Base-by-base conservation (phyloP, 35 echinoderm and acorn worm species). In the Acanthaster planci region DNA sequence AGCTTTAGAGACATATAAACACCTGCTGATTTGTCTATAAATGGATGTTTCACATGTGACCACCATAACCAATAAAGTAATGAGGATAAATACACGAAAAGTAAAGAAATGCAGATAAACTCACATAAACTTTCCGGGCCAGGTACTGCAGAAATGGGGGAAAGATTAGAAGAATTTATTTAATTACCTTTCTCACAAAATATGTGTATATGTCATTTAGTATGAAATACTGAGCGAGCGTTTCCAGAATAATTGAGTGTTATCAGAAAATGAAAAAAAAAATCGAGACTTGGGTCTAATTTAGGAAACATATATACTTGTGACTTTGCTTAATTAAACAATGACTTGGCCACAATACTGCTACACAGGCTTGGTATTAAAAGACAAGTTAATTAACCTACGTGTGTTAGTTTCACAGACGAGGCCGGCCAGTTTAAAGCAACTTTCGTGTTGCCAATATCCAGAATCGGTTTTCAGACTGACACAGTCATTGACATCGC, bases 101-200 rank as follows among this genome's bases (percentile, higher is more conserved):
- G 14, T 26, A 3, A 19, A 72, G 19, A 72, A 12, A 26, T 31
- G 30, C 64, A 2, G 10, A 27, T 12, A 72, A 31, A 72, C 64
- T 72, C 30, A 72, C 64, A 72, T 6, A 29, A 8, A 29, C 14
- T 72, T 72, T 19, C 21, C 14, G 1, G 29, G 0, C 64, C 64
- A 72, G 64, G 64, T 31, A 72, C 64, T 72, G 64, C 30, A 72
- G 5, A 14, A 72, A 72, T 27, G 34, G 64, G 30, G 30, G 64
- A 10, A 72, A 30, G 30, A 72, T 14, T 14, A 21, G 8, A n/a
- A 59, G 27, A 5, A 6, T 26, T 21, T 59, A 21, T 6, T 59
- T 59, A n/a, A 21, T 21, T n/a, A 59, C 18, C 19, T 21, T n/a
- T 59, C 27, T 59, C 17, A 59, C 5, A n/a, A 59, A 26, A 59